Evolutionary conservation across 2,888 invertebrate genomes (phyloP).

Genomic region (Chaetogeoica ovagalla): DNA sequence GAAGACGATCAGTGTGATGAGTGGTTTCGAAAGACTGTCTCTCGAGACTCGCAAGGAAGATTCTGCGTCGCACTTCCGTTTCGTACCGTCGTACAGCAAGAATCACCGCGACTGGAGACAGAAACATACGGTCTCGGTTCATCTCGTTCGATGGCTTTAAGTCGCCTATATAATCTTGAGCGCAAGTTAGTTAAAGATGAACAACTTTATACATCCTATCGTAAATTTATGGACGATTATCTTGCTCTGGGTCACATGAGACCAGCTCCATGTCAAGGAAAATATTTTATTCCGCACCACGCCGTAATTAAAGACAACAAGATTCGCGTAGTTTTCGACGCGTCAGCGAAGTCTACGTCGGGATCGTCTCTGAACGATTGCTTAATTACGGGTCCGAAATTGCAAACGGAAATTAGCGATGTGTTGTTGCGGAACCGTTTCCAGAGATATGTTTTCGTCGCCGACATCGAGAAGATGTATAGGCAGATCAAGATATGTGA

Average conservation of each 20-base stretch:
- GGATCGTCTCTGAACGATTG: conserved; percentile 9
- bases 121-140: neutral
- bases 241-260: neutral
- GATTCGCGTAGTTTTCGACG: neutral
- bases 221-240: neutral
- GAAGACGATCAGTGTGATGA: neutral
- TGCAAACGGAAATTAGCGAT: conserved; percentile 7
- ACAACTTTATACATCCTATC: neutral
- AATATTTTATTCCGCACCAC: conserved; percentile 41
- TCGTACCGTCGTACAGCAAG: neutral
- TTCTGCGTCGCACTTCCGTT: conserved; percentile 1
- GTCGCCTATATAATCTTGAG: conserved; percentile 20
- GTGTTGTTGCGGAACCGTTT: conserved; percentile 13
- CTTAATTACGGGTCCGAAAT: conserved; percentile 8
- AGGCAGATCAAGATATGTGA: neutral
- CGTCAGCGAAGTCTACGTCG: neutral
- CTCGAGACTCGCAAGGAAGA: neutral
- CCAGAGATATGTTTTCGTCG: neutral
- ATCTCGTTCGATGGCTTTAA: neutral
- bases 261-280: neutral
- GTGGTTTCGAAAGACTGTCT: neutral
- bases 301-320: conserved; percentile 12
- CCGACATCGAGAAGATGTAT: conserved; percentile 37
- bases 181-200: neutral
- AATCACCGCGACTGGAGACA: neutral